phyloP scores from a whole-genome alignment of 2,113 vertebrate genomes.

The Aspiorhynchus laticeps region DNA sequence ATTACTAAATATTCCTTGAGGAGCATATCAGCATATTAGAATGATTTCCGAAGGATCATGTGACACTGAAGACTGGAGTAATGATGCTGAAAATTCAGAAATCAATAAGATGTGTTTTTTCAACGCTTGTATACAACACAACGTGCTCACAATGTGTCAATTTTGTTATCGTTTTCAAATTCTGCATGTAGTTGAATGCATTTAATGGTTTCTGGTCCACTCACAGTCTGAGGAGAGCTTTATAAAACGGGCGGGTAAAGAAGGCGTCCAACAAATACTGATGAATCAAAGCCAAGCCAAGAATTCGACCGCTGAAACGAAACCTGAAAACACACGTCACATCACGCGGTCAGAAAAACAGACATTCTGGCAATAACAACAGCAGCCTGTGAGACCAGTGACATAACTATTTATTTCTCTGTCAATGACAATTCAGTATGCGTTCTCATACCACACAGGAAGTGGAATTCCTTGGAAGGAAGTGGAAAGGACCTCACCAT shows the following conservation, averaged over 20 bases:
- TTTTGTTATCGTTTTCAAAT: background rate
- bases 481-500: slow-evolving; percentile 74
- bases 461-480: background rate
- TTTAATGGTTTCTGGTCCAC: slow-evolving; percentile 58
- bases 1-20: background rate
- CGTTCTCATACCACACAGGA: background rate
- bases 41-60: background rate
- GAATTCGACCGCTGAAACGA: slow-evolving; percentile 88
- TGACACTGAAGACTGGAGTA: background rate
- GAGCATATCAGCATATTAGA: background rate
- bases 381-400: background rate
- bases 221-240: slow-evolving; percentile 88
- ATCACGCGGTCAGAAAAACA: background rate
- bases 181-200: background rate
- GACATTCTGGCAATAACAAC: background rate
- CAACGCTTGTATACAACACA: background rate
- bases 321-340: slow-evolving; percentile 77
- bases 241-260: slow-evolving; percentile 91
- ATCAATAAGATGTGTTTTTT: background rate
- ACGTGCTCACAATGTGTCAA: background rate
- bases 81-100: background rate
- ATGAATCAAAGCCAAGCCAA: slow-evolving; percentile 88
- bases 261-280: slow-evolving; percentile 91
- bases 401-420: background rate
- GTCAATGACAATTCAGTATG: background rate